Base-by-base conservation (phyloP, 2,797 vertebrate species). In the Anguilla anguilla region DNA sequence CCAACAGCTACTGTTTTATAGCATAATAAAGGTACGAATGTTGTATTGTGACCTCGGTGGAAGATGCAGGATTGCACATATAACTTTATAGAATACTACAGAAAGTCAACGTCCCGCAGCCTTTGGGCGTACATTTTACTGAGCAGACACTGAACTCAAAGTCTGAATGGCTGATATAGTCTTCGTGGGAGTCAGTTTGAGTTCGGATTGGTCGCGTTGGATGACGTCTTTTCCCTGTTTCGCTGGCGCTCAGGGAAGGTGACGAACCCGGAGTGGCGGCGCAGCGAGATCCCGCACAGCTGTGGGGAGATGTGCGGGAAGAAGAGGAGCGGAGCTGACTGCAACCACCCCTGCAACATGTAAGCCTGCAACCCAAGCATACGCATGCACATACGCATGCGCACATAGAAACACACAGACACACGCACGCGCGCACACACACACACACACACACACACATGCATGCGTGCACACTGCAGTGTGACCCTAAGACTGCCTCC, bases 291-390 rank as follows among this genome's bases (percentile, higher is more conserved):
- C 93, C 99, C 99, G 64, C 98, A 99, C 95, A 99, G 98, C 95
- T 99, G 99, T 94, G 99, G 98, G 51, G 98, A 99, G 64, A 97
- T 99, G 92, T 99, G 99, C 95, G 97, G 98, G 88, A 99, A 97
- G 96, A 98, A 97, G 94, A 97, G 98, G 88, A 96, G 97, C 59
- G 95, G 97, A 89, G 94, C 94, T 87, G 97, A 98, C 93, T 99
- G 99, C 92, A 98, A 97, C 85, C 99, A 99, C 92, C 97, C 97
- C 89, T 99, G 99, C 94, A 99, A 99, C 93, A 99, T 99, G 99
- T 99, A 96, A 98, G 98, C 91, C 90, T 9, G 43, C 55, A 46
- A 11, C 79, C 13, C 35, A 22, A 19, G 22, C 72, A 77, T 17
- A 9, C 64, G 17, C 57, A 59, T 3, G 57, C 57, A 3, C 17